These are phyloP conservation scores for Agriopis aurantiaria DNA, from an alignment of 2,888 invertebrate genomes.

Conservation along the genomic window DNA sequence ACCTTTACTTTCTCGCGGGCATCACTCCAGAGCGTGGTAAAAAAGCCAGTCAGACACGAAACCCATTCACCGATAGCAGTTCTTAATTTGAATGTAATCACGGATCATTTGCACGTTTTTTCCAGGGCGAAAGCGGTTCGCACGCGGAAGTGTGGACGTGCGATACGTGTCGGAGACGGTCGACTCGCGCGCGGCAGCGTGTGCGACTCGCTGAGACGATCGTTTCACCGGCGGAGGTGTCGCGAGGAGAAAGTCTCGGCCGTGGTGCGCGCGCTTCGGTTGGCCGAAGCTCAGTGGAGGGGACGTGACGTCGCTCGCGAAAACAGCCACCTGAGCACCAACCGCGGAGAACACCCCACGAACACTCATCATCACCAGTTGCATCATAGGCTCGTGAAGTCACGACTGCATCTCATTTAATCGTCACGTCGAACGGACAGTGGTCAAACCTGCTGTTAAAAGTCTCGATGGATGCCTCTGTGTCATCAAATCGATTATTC, in stretches of 20 bases:
- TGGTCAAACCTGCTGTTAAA: constrained; percentile 2
- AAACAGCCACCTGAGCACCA: constrained; percentile 65
- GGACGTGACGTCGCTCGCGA: constrained; percentile 74
- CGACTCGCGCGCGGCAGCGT: constrained; percentile 76
- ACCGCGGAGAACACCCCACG: constrained; percentile 34
- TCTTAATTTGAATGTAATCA: constrained; percentile 64
- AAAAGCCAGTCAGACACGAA: constrained; percentile 53
- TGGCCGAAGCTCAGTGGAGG: constrained; percentile 69
- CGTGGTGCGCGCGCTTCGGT: constrained; percentile 79
- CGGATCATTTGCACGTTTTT: constrained; percentile 69
- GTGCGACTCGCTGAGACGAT: constrained; percentile 71
- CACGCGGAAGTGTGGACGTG: constrained; percentile 70
- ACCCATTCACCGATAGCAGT: constrained; percentile 53
- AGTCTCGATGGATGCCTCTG: constrained; percentile 15
- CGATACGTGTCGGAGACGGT: constrained; percentile 64
- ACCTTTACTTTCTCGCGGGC: constrained; percentile 73
- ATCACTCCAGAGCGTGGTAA: constrained; percentile 62
- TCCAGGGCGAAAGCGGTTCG: constrained; percentile 78
- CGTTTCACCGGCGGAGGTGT: constrained; percentile 79
- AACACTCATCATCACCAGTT: constrained; percentile 45
- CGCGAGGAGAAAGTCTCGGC: constrained; percentile 86
- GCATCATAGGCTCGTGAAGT: constrained; percentile 33
- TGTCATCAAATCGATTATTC: constrained; percentile 35
- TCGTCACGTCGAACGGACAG: neutral
- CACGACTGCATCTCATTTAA: constrained; percentile 18